A percentile compares a stretch with the other conserved stretches of the same genome.
Evolutionary conservation across 2,113 vertebrate genomes (phyloP).

Genomic region (Steatornis caripensis): DNA sequence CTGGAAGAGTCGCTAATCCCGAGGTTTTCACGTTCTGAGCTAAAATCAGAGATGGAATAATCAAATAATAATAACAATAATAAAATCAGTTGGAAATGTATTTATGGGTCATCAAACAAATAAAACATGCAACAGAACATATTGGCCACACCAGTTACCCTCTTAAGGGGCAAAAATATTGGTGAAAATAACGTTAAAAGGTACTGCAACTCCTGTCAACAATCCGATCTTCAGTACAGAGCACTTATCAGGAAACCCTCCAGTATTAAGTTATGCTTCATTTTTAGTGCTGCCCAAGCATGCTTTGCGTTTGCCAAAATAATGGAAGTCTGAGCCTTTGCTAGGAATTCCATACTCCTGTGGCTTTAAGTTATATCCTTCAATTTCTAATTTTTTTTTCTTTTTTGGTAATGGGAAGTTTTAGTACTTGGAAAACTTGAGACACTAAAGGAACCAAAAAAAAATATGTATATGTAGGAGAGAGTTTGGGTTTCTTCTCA

Average conservation of each 20-base stretch:
- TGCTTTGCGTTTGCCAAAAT: constrained; percentile 32
- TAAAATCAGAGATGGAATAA: not conserved
- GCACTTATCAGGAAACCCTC: not conserved
- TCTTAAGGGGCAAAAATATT: not conserved
- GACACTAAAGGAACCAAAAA: not conserved
- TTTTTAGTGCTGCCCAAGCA: constrained; percentile 18
- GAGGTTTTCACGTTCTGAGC: not conserved
- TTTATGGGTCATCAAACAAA: not conserved
- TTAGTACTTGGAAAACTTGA: constrained; percentile 48
- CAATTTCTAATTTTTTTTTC: not conserved
- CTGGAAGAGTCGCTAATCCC: not conserved
- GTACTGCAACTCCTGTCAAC: not conserved
- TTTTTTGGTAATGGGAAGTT: constrained; percentile 9
- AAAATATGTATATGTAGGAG: constrained; percentile 19
- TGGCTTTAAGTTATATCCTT: constrained; percentile 41
- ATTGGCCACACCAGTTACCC: not conserved
- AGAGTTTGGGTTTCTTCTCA: constrained; percentile 24
- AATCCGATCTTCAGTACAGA: not conserved
- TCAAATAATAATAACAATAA: too few relatives aligned
- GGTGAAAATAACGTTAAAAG: not conserved
- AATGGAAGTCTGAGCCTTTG: constrained; percentile 17
- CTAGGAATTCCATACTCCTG: constrained; percentile 33
- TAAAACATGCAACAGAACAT: not conserved
- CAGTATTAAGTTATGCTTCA: not conserved
- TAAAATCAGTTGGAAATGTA: not conserved